A percentile compares a stretch with the other conserved stretches of the same genome.
These are phyloP conservation scores for Nannoperca obscura DNA, from an alignment of 2,797 vertebrate genomes.

Conservation along the genomic window DNA sequence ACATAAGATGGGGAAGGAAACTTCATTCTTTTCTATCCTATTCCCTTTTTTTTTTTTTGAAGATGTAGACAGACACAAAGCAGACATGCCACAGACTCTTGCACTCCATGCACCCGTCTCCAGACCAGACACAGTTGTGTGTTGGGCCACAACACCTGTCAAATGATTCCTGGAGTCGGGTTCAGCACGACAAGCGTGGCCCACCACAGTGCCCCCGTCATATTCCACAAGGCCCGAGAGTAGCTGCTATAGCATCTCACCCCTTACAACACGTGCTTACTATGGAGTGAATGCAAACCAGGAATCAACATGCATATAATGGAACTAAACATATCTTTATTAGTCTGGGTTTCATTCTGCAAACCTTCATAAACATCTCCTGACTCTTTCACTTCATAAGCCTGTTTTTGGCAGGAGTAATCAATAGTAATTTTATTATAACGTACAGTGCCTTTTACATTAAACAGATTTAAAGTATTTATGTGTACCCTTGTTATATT, in stretches of 20 bases:
- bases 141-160: slow-evolving; percentile 82
- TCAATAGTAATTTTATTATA: neutral
- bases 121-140: slow-evolving; percentile 82
- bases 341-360: slow-evolving; percentile 39
- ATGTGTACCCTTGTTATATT: neutral
- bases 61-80: slow-evolving; percentile 76
- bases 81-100: slow-evolving; percentile 68
- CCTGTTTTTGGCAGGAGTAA: slow-evolving; percentile 5
- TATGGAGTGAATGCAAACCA: slow-evolving; percentile 40
- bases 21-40: slow-evolving; percentile 29
- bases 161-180: slow-evolving; percentile 82
- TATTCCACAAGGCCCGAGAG: slow-evolving; percentile 59
- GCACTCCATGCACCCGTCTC: slow-evolving; percentile 65
- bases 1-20: slow-evolving; percentile 16
- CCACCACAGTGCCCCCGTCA: slow-evolving; percentile 60
- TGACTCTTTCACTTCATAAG: neutral
- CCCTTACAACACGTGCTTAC: slow-evolving; percentile 39
- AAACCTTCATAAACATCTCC: slow-evolving; percentile 15
- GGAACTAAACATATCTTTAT: slow-evolving; percentile 45
- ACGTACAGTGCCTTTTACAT: neutral
- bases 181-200: slow-evolving; percentile 73
- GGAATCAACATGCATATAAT: slow-evolving; percentile 21
- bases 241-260: slow-evolving; percentile 48
- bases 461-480: neutral
- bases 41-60: slow-evolving; percentile 34